Evolutionary conservation across 2,888 invertebrate species (phyloP).

Genomic region (Digitonthophagus gazella): DNA sequence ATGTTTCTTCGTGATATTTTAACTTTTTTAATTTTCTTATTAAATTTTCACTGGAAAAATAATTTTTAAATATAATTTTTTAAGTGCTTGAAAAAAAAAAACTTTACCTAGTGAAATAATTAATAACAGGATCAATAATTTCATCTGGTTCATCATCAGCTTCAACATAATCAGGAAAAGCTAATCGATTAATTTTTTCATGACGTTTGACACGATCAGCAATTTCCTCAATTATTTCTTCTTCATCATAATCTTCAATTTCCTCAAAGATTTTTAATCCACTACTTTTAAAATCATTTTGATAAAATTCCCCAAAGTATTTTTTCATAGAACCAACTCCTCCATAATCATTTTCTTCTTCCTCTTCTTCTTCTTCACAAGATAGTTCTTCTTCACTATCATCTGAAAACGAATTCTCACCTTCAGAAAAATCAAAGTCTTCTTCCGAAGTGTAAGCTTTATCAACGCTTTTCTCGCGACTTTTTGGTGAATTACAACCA

Average conservation of each 20-base stretch:
- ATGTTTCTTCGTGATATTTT: slow-evolving; percentile 22
- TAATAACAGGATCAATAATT: slow-evolving; percentile 25
- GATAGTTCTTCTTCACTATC: slow-evolving; percentile 3
- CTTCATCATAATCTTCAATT: slow-evolving; percentile 4
- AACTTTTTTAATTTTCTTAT: slow-evolving; percentile 23
- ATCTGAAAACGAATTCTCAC: slow-evolving; percentile 19
- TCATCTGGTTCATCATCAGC: slow-evolving; percentile 29
- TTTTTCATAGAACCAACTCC: slow-evolving; percentile 16
- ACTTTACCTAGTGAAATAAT: slow-evolving; percentile 26
- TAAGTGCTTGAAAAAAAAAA: neutral
- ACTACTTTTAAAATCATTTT: neutral
- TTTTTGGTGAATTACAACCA: slow-evolving; percentile 7
- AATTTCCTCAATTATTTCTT: slow-evolving; percentile 22
- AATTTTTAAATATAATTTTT: slow-evolving; percentile 1
- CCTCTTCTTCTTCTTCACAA: slow-evolving; percentile 1
- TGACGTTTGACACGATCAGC: slow-evolving; percentile 21
- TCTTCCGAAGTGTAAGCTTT: slow-evolving; percentile 21
- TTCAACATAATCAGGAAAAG: slow-evolving; percentile 32
- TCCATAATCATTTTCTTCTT: too few relatives aligned
- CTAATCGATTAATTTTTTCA: slow-evolving; percentile 28
- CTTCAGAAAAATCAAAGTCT: slow-evolving; percentile 26
- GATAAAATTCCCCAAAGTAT: slow-evolving; percentile 24
- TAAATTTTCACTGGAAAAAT: slow-evolving; percentile 26
- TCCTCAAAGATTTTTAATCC: slow-evolving; percentile 20
- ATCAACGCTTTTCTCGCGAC: neutral